Conservation (phyloP, 2,797 vertebrate genomes). For the Ispidina lecontei region DNA sequence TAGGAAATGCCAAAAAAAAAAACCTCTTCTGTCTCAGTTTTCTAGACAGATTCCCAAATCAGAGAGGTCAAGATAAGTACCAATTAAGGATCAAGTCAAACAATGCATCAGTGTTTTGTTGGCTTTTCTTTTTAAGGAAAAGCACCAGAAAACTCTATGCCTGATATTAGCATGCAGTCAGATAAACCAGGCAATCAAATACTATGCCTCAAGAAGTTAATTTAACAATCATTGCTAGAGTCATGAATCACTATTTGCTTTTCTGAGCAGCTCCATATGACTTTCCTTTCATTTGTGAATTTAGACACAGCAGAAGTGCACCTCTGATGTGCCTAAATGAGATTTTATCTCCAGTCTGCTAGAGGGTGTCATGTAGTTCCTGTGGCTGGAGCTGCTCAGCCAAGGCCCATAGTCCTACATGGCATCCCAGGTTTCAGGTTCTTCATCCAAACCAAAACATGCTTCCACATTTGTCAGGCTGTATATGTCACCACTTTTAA, state of each 20-base stretch:
- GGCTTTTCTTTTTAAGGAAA: background rate
- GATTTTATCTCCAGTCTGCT: background rate
- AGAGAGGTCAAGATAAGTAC: background rate
- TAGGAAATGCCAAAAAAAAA: background rate
- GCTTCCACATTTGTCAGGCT: background rate
- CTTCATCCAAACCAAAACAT: background rate
- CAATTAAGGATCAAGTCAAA: background rate
- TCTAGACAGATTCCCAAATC: background rate
- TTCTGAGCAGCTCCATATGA: background rate
- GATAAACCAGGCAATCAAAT: background rate
- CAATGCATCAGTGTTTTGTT: background rate
- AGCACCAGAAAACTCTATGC: background rate
- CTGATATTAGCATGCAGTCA: background rate
- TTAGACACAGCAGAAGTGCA: background rate
- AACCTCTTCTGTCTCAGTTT: background rate
- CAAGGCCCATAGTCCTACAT: background rate
- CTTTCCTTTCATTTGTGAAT: background rate
- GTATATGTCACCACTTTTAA: background rate
- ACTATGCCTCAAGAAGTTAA: background rate
- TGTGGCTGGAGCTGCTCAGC: background rate
- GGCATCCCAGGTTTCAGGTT: background rate
- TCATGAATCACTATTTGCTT: background rate
- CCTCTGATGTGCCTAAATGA: background rate
- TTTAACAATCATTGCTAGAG: background rate
- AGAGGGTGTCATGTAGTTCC: background rate